A percentile compares a stretch with the other conserved stretches of the same genome.
Evolutionary conservation across 2,888 invertebrate genomes (phyloP).

Genomic region (Drosophila nr. perissopoda): DNA sequence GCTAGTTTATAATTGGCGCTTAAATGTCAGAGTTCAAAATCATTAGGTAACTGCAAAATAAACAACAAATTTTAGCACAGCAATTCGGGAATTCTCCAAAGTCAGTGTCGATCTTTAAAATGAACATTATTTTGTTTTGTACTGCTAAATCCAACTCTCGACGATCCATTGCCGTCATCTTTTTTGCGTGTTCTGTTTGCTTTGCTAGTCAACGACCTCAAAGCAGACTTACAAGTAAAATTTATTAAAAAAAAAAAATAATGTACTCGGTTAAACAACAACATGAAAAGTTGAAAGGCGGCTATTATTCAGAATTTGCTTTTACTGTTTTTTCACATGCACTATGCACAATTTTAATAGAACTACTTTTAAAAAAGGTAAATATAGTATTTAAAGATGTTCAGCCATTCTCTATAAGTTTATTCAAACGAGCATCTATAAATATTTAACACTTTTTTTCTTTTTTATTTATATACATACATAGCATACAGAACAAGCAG

Average conservation of each 20-base stretch:
- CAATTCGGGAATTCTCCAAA: neutral
- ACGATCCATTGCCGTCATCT: neutral
- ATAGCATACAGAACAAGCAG: slow-evolving; percentile 55
- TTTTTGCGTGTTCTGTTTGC: neutral
- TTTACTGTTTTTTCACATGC: neutral
- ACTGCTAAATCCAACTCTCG: neutral
- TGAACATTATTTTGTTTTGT: neutral
- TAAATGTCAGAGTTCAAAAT: neutral
- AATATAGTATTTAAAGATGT: neutral
- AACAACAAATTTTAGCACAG: neutral
- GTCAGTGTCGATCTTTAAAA: neutral
- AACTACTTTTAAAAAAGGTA: neutral
- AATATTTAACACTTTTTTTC: neutral
- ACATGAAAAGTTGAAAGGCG: neutral
- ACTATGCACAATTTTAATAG: neutral
- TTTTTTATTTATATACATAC: slow-evolving; percentile 5
- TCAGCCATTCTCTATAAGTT: neutral
- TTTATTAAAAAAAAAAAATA: neutral
- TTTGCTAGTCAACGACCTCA: neutral
- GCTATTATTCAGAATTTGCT: neutral
- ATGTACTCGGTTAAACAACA: neutral
- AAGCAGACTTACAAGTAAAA: neutral
- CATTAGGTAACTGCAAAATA: neutral
- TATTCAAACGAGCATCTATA: neutral
- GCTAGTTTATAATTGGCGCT: neutral